Base-by-base conservation (phyloP, 2,113 vertebrate genomes). In the Campylomormyrus tamandua region DNA sequence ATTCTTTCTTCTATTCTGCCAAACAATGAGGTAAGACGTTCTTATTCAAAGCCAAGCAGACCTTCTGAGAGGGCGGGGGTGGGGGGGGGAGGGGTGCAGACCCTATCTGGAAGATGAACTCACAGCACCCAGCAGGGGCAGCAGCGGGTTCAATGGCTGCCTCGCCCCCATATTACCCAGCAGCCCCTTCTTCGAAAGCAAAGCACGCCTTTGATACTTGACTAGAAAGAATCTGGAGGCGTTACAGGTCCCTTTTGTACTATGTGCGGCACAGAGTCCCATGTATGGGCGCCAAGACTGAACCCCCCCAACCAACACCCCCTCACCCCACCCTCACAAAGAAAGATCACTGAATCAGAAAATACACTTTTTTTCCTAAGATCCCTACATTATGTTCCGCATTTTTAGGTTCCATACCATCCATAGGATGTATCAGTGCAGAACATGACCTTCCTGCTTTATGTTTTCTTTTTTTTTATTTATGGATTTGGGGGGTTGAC, bases 211-310 rank as follows among this genome's bases (percentile, higher is more conserved):
- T 96, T 96, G 95, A 96, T 95, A 95, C 94, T 94, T 89, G 89
- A 94, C 94, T 92, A 94, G 93, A 94, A 95, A 94, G 95, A 95
- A 96, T 96, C 95, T 94, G 95, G 93, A 96, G 96, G 95, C 95
- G 94, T 95, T 95, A 95, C 95, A 95, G 94, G 94, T 96, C 94
- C 92, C 95, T 95, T 96, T 95, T 96, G 95, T 96, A 94, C 94
- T 94, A 90, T 17, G 88, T 90, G 89, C 92, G 90, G 92, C 91
- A 92, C 91, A 92, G 90, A 93, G 93, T 90, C 83, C 90, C 52
- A 21, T 91, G 90, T 84, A 89, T 93, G 93, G 91, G 92, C 92
- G 94, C 93, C 93, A 93, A 95, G 93, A 89, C 93, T 94, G 94
- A 93, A 94, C 94, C 19, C 87, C 87, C 91, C 89, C 50, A 17